Evolutionary conservation across 1,140 invertebrate genomes (phyloP), one percentile per base, ranked within the genome.

Genomic region (Pentalonia nigronervosa): DNA sequence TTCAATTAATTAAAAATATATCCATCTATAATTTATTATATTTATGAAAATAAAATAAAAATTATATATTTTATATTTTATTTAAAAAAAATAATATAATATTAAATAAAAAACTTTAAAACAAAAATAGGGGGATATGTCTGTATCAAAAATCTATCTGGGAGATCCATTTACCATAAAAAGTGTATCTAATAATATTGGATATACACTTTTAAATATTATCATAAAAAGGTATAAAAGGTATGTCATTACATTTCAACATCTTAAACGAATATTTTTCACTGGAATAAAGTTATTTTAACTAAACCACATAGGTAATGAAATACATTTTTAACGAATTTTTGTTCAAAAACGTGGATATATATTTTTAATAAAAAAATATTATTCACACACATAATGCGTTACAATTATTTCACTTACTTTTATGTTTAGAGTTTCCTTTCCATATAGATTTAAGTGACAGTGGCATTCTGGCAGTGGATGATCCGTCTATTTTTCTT

Each of bases 351-450:
- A 76, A n/a, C 30, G 30, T 17, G 14, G n/a, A 17, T 34, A 53
- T 14, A 76, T 20, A 76, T 14, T 67, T 76, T 76, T 76, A 76
- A 11, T 76, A 6, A 34, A 2, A 14, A 76, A n/a, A 67, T 76
- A 76, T 76, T 17, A 17, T 21, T 53, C 17, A 30, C 30, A 14
- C 60, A 81, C 30, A 36, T 36, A 21, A 23, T 23, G 76, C 6
- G 76, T 83, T n/a, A 76, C 30, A n/a, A 86, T 45, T 9, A 88
- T 48, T 89, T 89, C 30, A 84, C 91, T 92, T 83, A 92, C 91
- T 92, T 48, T 92, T 92, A 20, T 92, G 91, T 92, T 92, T 92
- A 1, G 91, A 92, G n/a, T 92, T 92, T 92, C 91, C 91, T 84
- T 92, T 92, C 67, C 67, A 92, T 50, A 92, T 92, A 25, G 91